These are phyloP conservation scores for Stomatorhinus walkeri DNA, from an alignment of 2,797 vertebrate genomes.

Conservation along the genomic window DNA sequence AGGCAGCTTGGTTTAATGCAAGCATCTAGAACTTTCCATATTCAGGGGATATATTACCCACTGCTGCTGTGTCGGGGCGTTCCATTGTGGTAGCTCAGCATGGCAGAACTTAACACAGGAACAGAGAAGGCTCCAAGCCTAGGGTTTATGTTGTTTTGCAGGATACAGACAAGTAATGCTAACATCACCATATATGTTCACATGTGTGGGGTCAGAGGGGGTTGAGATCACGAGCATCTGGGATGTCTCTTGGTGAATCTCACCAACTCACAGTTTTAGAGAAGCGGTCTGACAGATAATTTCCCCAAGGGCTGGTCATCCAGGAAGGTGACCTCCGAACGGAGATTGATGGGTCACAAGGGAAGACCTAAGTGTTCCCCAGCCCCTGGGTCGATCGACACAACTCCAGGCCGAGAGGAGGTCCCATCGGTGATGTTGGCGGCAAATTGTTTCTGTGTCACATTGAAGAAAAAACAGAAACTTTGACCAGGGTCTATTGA, in stretches of 20 bases:
- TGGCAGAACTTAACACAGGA: background rate
- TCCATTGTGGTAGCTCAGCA: background rate
- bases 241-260: background rate
- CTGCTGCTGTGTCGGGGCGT: background rate
- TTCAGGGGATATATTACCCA: background rate
- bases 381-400: background rate
- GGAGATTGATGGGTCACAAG: background rate
- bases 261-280: background rate
- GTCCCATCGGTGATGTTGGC: background rate
- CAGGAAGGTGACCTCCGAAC: background rate
- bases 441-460: background rate
- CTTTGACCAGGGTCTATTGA: background rate
- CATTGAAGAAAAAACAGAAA: background rate
- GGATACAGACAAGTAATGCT: background rate
- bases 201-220: background rate
- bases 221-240: background rate
- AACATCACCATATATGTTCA: background rate
- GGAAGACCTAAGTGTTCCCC: background rate
- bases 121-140: background rate
- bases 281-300: background rate
- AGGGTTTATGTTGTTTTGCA: background rate
- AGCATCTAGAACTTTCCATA: background rate
- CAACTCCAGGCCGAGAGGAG: background rate
- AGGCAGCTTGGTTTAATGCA: background rate
- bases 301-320: background rate